Conservation (phyloP, 2,113 vertebrate genomes). For the Corydoras sp. region DNA sequence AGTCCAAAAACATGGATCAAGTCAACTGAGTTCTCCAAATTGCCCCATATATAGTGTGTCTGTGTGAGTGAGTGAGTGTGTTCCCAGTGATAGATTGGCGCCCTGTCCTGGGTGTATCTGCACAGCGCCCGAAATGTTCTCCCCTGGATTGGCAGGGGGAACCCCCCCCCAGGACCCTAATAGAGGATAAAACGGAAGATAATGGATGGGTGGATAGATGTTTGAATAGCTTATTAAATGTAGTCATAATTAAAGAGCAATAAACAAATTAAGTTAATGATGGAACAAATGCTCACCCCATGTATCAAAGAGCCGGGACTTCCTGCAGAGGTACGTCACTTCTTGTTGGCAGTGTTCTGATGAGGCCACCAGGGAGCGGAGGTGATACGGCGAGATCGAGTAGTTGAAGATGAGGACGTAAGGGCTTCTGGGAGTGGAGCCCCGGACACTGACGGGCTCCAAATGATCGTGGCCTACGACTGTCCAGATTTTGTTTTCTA, state of each 20-base stretch:
- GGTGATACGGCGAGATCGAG: conserved; percentile 72
- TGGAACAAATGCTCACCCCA: conserved; percentile 68
- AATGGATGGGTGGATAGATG: no score
- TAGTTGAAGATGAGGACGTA: conserved; percentile 79
- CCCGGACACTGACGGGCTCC: conserved; percentile 68
- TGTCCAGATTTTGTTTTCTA: conserved; percentile 92
- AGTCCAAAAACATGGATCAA: no score
- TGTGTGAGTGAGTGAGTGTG: no score
- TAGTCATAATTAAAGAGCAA: background rate
- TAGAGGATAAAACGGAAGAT: no score
- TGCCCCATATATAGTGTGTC: no score
- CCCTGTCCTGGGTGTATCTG: no score
- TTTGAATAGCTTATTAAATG: no score
- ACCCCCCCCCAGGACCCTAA: no score
- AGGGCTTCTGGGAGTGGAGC: conserved; percentile 62
- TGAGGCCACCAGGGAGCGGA: conserved; percentile 74
- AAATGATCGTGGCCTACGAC: conserved; percentile 79
- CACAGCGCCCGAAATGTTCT: no score
- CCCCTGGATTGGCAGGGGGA: no score
- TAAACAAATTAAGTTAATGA: background rate
- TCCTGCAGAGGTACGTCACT: conserved; percentile 82
- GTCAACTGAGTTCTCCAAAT: no score
- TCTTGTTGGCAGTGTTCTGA: conserved; percentile 91
- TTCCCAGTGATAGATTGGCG: no score
- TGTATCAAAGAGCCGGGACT: conserved; percentile 84